Evolutionary conservation across 2,113 vertebrate genomes (phyloP).

Genomic region (Nothobranchius furzeri): DNA sequence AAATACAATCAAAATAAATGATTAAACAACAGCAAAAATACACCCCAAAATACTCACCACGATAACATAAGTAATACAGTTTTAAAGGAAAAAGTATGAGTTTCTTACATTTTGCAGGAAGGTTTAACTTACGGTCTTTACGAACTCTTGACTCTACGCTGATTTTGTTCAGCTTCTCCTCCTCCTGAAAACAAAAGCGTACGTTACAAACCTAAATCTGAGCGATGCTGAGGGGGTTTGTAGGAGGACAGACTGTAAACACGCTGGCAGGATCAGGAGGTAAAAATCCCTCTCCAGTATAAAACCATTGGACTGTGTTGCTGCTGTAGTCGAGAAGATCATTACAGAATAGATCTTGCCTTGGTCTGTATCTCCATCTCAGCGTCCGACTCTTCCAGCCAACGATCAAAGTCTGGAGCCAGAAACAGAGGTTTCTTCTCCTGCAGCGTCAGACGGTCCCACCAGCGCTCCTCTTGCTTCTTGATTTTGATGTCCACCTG

Average conservation of each 20-base stretch:
- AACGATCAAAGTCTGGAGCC: conserved; percentile 94
- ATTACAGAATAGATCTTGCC: conserved; percentile 64
- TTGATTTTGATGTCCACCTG: conserved; percentile 90
- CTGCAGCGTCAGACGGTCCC: conserved; percentile 92
- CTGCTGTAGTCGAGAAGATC: too few species aligned
- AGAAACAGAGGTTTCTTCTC: conserved; percentile 92
- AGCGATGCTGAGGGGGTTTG: too few species aligned
- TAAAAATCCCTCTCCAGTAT: too few species aligned
- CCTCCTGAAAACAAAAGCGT: conserved; percentile 77
- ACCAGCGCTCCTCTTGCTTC: conserved; percentile 90
- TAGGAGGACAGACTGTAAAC: too few species aligned
- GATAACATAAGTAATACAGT: too few species aligned
- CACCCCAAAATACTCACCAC: too few species aligned
- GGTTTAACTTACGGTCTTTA: conserved; percentile 88
- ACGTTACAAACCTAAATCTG: too few species aligned
- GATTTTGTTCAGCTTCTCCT: conserved; percentile 90
- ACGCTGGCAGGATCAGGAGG: too few species aligned
- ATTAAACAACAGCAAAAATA: neutral
- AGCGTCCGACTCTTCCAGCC: conserved; percentile 95
- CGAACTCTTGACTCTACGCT: conserved; percentile 89
- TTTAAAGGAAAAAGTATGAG: too few species aligned
- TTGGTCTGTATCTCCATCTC: conserved; percentile 94
- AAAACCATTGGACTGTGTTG: too few species aligned
- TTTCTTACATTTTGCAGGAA: too few species aligned
- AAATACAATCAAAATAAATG: neutral